Evolutionary conservation across 2,797 vertebrate species (phyloP).

Genomic region (Hylomyscus alleni): DNA sequence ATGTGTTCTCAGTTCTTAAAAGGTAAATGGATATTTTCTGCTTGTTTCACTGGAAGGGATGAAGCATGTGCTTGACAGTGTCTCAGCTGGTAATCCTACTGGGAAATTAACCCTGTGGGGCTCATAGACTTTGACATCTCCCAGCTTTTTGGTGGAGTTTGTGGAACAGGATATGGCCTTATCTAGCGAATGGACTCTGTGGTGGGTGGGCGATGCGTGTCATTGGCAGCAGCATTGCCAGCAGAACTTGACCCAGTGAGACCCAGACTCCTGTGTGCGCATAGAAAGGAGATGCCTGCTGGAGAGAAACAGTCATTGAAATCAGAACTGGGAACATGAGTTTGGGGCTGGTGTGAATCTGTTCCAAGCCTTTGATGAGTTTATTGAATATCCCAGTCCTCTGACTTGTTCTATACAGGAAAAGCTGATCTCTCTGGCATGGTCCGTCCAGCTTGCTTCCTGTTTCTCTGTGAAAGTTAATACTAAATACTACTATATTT

Average conservation of each 20-base stretch:
- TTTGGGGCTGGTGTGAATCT: not conserved
- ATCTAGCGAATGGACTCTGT: not conserved
- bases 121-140: not conserved
- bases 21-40: not conserved
- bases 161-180: not conserved
- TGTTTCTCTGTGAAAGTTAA: not conserved
- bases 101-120: not conserved
- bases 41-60: not conserved
- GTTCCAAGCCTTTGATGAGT: not conserved
- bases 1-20: not conserved
- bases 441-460: not conserved
- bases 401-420: conserved; percentile 18
- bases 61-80: not conserved
- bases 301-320: not conserved
- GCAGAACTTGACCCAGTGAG: not conserved
- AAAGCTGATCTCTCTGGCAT: not conserved
- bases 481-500: not conserved
- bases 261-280: not conserved
- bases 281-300: not conserved
- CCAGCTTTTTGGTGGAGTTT: not conserved
- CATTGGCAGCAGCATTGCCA: not conserved
- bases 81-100: not conserved
- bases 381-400: not conserved
- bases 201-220: not conserved
- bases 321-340: not conserved